Evolutionary conservation across 2,888 invertebrate species (phyloP).

Genomic region (Drosophila peninsularis): DNA sequence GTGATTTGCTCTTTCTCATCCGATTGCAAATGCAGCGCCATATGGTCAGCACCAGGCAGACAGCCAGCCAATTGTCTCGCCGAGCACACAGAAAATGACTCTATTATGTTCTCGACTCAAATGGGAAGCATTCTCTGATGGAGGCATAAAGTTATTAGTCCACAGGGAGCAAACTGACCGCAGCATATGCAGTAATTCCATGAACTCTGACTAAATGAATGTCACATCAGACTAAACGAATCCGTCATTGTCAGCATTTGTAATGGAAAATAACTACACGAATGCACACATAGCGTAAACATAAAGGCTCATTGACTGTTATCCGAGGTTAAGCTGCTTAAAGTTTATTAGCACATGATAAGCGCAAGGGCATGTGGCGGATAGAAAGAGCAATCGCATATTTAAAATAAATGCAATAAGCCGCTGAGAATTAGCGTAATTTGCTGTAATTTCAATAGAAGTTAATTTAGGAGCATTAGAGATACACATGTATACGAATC

Average conservation of each 20-base stretch:
- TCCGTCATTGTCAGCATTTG: constrained; percentile 66
- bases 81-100: constrained; percentile 70
- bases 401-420: not conserved
- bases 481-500: no score
- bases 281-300: not conserved
- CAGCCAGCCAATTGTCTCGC: constrained; percentile 60
- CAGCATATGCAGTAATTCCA: constrained; percentile 25
- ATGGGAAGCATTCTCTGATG: constrained; percentile 41
- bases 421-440: not conserved
- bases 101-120: constrained; percentile 60
- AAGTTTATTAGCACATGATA: not conserved
- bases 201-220: constrained; percentile 57
- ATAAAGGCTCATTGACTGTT: constrained; percentile 1
- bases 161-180: constrained; percentile 30
- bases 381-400: not conserved
- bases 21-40: constrained; percentile 74
- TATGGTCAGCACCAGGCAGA: constrained; percentile 51
- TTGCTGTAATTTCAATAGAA: not conserved
- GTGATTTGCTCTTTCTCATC: constrained; percentile 61
- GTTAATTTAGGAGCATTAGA: no score
- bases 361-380: not conserved
- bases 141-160: constrained; percentile 70
- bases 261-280: constrained; percentile 32
- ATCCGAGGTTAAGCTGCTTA: not conserved
- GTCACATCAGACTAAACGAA: constrained; percentile 59